phyloP scores from a whole-genome alignment of 1,140 invertebrate genomes.

The Lethrus apterus region DNA sequence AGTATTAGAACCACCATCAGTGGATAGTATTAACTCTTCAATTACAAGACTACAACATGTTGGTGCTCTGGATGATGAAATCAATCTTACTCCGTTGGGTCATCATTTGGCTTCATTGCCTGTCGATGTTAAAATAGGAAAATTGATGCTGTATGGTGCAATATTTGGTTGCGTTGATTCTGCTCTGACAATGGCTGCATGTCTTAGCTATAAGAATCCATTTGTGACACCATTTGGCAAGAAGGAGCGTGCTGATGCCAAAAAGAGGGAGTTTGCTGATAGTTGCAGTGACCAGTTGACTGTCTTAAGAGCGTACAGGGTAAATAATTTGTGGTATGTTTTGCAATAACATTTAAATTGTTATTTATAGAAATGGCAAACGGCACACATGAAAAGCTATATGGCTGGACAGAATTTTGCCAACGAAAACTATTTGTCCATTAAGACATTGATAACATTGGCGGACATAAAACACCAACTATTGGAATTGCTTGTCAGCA shows the following conservation, averaged over 20 bases:
- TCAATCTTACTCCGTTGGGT: slow-evolving; percentile 80
- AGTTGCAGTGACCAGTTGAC: slow-evolving; percentile 77
- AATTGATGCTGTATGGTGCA: slow-evolving; percentile 79
- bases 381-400: slow-evolving; percentile 48
- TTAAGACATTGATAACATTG: slow-evolving; percentile 63
- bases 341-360: background rate
- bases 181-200: slow-evolving; percentile 85
- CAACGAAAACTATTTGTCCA: slow-evolving; percentile 67
- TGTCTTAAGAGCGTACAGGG: slow-evolving; percentile 67
- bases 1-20: slow-evolving; percentile 74
- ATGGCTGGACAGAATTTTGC: slow-evolving; percentile 60
- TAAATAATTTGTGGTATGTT: slow-evolving; percentile 35
- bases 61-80: slow-evolving; percentile 74
- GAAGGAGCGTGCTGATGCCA: slow-evolving; percentile 61
- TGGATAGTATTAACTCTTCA: slow-evolving; percentile 69
- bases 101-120: slow-evolving; percentile 82
- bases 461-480: slow-evolving; percentile 77
- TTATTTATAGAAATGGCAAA: slow-evolving; percentile 62
- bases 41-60: slow-evolving; percentile 71
- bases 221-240: slow-evolving; percentile 72
- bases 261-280: slow-evolving; percentile 62
- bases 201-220: slow-evolving; percentile 77
- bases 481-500: slow-evolving; percentile 70
- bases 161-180: slow-evolving; percentile 92
- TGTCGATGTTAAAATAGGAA: slow-evolving; percentile 83